These are phyloP conservation scores for Notarius quadriscutis DNA, from an alignment of 2,113 vertebrate species.

Conservation along the genomic window DNA sequence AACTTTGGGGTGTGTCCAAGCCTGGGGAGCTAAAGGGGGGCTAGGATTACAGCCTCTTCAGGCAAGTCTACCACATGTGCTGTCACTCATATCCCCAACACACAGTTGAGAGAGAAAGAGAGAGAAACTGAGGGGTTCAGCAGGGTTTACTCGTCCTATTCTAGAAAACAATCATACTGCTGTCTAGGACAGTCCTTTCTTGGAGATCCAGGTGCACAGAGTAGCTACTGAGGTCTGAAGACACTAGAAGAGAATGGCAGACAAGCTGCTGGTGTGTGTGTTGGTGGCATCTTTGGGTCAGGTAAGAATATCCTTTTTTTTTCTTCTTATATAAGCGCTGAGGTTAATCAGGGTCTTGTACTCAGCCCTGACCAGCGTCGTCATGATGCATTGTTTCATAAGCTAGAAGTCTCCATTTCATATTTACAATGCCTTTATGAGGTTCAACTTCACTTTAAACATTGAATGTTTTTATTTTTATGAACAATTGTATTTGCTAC, in stretches of 20 bases:
- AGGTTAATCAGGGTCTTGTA: neutral
- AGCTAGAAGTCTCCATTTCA: neutral
- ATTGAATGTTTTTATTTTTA: neutral
- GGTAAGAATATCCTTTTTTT: constrained; percentile 61
- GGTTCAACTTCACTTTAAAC: neutral
- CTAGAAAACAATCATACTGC: constrained; percentile 28
- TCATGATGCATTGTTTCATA: neutral
- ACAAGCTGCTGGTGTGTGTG: constrained; percentile 56
- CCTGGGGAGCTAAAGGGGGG: constrained; percentile 41
- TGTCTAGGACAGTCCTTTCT: neutral
- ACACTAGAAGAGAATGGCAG: constrained; percentile 61
- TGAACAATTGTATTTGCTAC: neutral
- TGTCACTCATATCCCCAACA: constrained; percentile 72
- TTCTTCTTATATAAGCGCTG: neutral
- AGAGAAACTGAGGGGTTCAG: constrained; percentile 49
- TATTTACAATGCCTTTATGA: neutral
- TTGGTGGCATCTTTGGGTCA: constrained; percentile 61
- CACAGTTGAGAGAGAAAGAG: constrained; percentile 34
- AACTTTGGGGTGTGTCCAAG: constrained; percentile 45
- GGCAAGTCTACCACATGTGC: constrained; percentile 69
- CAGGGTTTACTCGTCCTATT: constrained; percentile 37
- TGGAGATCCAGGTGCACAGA: neutral
- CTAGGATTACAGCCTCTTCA: constrained; percentile 54
- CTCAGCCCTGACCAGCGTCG: neutral
- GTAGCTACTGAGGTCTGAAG: constrained; percentile 40